These are phyloP conservation scores for Gallinago paraguaiae DNA, from an alignment of 2,113 vertebrate species.

Conservation along the genomic window DNA sequence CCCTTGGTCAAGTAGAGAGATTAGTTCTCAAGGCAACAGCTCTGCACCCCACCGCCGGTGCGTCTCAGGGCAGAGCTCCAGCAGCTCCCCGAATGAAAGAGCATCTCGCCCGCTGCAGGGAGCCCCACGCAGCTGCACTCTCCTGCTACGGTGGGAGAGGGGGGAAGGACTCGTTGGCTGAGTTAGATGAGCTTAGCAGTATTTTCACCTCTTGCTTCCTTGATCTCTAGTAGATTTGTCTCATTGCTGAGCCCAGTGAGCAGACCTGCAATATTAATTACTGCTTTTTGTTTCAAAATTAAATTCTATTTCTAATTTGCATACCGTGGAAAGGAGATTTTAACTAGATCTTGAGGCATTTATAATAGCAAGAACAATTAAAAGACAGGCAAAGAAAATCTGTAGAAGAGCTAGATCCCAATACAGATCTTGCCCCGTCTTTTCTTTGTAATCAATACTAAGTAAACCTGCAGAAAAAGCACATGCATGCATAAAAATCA, in stretches of 20 bases:
- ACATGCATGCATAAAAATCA: neutral
- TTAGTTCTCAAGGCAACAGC: slow-evolving; percentile 53
- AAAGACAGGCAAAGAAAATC: neutral
- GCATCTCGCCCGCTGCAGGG: neutral
- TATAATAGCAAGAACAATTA: neutral
- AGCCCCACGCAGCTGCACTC: slow-evolving; percentile 11
- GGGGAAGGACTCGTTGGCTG: slow-evolving; percentile 14
- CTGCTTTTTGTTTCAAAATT: slow-evolving; percentile 11
- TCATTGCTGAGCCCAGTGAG: slow-evolving; percentile 52
- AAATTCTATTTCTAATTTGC: neutral
- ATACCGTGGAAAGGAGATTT: neutral
- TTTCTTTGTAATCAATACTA: slow-evolving; percentile 20
- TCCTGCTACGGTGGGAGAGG: neutral
- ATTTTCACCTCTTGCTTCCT: slow-evolving; percentile 57
- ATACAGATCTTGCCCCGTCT: neutral
- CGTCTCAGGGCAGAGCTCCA: neutral
- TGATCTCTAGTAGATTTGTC: slow-evolving; percentile 51
- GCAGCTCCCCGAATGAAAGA: neutral
- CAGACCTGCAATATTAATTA: slow-evolving; percentile 55
- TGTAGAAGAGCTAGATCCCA: neutral
- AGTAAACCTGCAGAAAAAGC: slow-evolving; percentile 15
- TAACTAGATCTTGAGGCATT: neutral
- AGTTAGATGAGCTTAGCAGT: slow-evolving; percentile 50
- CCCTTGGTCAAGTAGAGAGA: neutral
- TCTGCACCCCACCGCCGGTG: neutral